Percentiles rank a stretch among this genome's conserved stretches.
These are phyloP conservation scores for Clistopyga incitator DNA, from an alignment of 2,888 invertebrate species.

Conservation along the genomic window DNA sequence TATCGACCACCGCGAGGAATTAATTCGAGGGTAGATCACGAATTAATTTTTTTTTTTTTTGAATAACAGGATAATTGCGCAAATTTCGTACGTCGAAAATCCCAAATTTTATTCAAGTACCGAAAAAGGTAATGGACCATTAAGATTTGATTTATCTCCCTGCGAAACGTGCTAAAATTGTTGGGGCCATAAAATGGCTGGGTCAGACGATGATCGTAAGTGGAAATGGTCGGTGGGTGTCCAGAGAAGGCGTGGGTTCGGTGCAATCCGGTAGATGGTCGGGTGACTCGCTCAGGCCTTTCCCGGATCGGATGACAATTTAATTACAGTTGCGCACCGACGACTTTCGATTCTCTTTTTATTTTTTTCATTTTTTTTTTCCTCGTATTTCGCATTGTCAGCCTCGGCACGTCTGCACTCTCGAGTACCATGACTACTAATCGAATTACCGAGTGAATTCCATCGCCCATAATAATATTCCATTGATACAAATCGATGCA, in stretches of 20 bases:
- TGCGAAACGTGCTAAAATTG: background rate
- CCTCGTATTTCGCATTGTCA: background rate
- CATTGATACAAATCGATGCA: slow-evolving; percentile 1
- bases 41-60: too few species aligned
- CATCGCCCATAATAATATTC: too few species aligned
- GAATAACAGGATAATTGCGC: too few species aligned
- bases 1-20: too few species aligned
- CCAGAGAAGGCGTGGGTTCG: slow-evolving; percentile 24
- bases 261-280: slow-evolving; percentile 11
- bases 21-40: too few species aligned
- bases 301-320: slow-evolving; percentile 48
- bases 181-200: background rate
- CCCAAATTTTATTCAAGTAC: background rate
- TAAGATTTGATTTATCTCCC: background rate
- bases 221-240: background rate
- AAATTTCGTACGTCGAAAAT: background rate
- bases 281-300: slow-evolving; percentile 32
- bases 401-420: background rate
- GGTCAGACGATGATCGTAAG: background rate
- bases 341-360: slow-evolving; percentile 9
- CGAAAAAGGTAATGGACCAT: background rate
- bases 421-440: background rate
- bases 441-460: too few species aligned
- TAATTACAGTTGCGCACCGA: slow-evolving; percentile 38
- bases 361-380: background rate